Conservation (phyloP, 2,113 vertebrate species). For the Suncus etruscus region DNA sequence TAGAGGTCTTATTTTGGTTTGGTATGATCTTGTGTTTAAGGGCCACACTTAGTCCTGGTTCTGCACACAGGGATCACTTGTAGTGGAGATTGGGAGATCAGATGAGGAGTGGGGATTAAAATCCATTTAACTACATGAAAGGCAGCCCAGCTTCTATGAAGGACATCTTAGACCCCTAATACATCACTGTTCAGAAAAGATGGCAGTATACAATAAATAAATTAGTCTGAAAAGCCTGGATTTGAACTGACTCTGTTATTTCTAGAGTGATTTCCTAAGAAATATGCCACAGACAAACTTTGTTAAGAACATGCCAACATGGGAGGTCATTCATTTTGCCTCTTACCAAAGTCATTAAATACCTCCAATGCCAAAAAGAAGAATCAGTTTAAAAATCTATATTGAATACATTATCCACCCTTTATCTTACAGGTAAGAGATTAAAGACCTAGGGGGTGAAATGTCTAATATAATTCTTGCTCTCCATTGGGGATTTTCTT, state of each 20-base stretch:
- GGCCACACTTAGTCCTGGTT: no score
- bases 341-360: background rate
- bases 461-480: background rate
- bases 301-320: background rate
- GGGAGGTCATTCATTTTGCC: background rate
- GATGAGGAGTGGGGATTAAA: no score
- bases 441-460: background rate
- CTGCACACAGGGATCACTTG: no score
- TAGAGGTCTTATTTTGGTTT: background rate
- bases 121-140: no score
- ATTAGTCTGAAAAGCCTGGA: background rate
- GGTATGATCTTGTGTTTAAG: no score
- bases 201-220: conserved; percentile 2
- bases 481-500: background rate
- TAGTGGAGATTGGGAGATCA: no score
- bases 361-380: background rate
- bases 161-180: no score
- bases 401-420: background rate
- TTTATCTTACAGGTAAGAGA: conserved; percentile 31
- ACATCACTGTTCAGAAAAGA: no score
- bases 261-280: background rate
- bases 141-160: no score
- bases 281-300: background rate
- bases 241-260: background rate
- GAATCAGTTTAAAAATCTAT: background rate